Evolutionary conservation across 2,888 invertebrate species (phyloP).

Genomic region (Mesorhabditis spiculigera): DNA sequence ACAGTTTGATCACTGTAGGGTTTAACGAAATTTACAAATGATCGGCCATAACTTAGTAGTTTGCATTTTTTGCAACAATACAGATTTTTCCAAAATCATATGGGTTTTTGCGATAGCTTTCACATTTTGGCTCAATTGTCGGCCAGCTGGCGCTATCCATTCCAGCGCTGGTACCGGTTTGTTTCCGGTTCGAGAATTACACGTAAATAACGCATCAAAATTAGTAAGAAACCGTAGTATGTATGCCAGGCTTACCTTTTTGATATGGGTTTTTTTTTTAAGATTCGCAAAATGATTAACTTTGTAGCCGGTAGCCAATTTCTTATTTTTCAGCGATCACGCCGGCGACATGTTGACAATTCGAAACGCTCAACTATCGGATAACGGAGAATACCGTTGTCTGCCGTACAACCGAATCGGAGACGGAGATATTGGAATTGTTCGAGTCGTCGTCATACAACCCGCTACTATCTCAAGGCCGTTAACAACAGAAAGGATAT

Average conservation of each 20-base stretch:
- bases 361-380: conserved; percentile 75
- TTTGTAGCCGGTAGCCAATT: conserved; percentile 20
- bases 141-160: too few species aligned
- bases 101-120: too few species aligned
- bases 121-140: too few species aligned
- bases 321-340: conserved; percentile 35
- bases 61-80: too few species aligned
- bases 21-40: neutral
- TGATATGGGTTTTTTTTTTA: neutral
- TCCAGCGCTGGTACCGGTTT: too few species aligned
- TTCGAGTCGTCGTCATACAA: conserved; percentile 68
- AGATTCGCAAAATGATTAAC: neutral
- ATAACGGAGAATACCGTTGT: conserved; percentile 84
- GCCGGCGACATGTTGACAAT: conserved; percentile 23
- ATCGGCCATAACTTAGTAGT: conserved; percentile 3
- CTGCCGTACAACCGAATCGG: conserved; percentile 81
- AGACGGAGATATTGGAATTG: conserved; percentile 71
- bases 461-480: conserved; percentile 43
- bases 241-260: neutral
- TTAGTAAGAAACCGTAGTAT: neutral
- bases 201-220: neutral
- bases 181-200: too few species aligned
- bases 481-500: conserved; percentile 36
- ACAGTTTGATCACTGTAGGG: conserved; percentile 12
- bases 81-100: neutral